phyloP scores from a whole-genome alignment of 2,797 vertebrate species.

The Morelia viridis region DNA sequence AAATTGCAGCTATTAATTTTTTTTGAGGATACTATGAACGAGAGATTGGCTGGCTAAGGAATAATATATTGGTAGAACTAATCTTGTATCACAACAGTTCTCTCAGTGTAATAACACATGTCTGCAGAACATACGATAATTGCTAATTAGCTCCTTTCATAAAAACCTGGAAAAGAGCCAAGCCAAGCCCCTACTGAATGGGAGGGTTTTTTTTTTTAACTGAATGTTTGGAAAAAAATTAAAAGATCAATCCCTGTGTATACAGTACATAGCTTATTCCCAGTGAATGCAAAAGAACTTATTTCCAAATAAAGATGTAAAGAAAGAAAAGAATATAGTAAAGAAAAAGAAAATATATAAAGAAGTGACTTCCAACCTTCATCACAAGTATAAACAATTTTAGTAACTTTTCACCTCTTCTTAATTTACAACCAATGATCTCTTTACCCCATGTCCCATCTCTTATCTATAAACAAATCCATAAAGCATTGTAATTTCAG shows the following conservation, averaged over 20 bases:
- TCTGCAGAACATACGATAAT: not conserved
- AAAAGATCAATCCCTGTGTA: not conserved
- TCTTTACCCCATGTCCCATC: too few species aligned
- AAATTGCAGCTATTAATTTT: not conserved
- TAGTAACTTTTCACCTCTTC: too few species aligned
- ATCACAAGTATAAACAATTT: too few species aligned
- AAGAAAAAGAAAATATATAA: too few species aligned
- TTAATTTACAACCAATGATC: too few species aligned
- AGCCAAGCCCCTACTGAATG: not conserved
- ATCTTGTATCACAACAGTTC: too few species aligned
- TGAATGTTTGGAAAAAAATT: not conserved
- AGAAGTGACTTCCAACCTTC: too few species aligned
- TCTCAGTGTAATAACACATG: not conserved
- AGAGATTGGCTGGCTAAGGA: not conserved
- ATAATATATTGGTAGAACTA: not conserved
- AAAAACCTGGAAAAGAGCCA: not conserved
- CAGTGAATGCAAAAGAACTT: not conserved
- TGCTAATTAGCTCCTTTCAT: not conserved
- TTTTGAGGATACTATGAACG: not conserved
- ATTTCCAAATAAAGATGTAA: not conserved
- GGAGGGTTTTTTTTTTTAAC: not conserved
- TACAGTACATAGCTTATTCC: not conserved
- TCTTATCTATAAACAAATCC: too few species aligned
- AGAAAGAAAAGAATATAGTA: not conserved
- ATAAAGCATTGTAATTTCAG: too few species aligned